Percentiles rank a stretch among this genome's conserved stretches.
phyloP scores from a whole-genome alignment of 2,797 vertebrate genomes.

The Gadopsis bispinosus region DNA sequence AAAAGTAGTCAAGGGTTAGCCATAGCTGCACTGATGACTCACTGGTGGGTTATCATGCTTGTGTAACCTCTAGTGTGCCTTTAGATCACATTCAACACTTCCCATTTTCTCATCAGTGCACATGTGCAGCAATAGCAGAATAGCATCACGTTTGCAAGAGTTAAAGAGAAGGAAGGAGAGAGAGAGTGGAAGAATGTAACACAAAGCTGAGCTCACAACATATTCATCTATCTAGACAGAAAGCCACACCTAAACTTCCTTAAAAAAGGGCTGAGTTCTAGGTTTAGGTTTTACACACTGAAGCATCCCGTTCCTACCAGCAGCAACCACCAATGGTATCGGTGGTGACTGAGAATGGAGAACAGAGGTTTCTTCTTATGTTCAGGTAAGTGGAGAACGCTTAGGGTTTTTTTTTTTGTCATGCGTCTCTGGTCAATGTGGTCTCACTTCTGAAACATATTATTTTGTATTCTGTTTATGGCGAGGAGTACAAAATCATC shows the following conservation, averaged over 20 bases:
- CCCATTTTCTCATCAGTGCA: slow-evolving; percentile 36
- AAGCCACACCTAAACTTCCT: slow-evolving; percentile 22
- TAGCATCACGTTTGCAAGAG: neutral
- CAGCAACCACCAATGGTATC: neutral
- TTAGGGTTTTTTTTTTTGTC: neutral
- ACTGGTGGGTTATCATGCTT: neutral
- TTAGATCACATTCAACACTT: slow-evolving; percentile 17
- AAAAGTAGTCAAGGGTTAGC: neutral
- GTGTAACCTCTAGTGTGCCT: neutral
- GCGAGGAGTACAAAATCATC: neutral
- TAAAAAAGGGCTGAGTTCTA: neutral
- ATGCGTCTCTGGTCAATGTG: neutral
- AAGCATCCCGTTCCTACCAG: neutral
- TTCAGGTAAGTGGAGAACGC: slow-evolving; percentile 57
- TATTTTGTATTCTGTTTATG: neutral
- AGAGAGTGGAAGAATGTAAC: neutral
- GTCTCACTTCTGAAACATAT: neutral
- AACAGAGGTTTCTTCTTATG: accelerated
- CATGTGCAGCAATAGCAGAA: neutral
- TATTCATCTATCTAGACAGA: neutral
- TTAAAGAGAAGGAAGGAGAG: neutral
- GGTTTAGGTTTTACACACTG: neutral
- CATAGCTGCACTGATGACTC: neutral
- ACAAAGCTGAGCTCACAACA: neutral
- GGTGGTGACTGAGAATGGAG: neutral